phyloP scores from a whole-genome alignment of 2,888 invertebrate species.

The Oeneis ivallda region DNA sequence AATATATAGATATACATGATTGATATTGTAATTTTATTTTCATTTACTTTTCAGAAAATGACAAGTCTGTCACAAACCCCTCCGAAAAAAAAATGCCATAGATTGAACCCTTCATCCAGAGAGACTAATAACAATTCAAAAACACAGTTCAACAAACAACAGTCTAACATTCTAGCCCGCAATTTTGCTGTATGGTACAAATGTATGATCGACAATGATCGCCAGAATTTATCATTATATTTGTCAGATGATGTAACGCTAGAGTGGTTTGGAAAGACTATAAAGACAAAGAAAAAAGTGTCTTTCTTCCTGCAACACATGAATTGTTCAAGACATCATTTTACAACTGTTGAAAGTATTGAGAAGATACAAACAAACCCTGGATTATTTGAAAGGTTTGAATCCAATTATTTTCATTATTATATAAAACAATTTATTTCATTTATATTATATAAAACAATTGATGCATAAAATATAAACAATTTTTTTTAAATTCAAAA shows the following conservation, averaged over 20 bases:
- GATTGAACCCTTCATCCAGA: conserved; percentile 38
- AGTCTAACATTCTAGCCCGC: conserved; percentile 64
- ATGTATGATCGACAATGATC: conserved; percentile 74
- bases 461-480: too few species aligned
- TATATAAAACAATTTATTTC: too few species aligned
- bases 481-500: too few species aligned
- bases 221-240: conserved; percentile 71
- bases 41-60: conserved; percentile 56
- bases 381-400: conserved; percentile 59
- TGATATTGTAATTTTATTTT: conserved; percentile 20
- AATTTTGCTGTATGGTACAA: conserved; percentile 75
- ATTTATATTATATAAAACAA: too few species aligned
- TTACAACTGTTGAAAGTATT: conserved; percentile 69
- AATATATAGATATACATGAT: background rate
- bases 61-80: conserved; percentile 52
- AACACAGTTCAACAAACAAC: conserved; percentile 44
- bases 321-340: conserved; percentile 76
- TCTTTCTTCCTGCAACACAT: conserved; percentile 79
- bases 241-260: conserved; percentile 77
- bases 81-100: conserved; percentile 46
- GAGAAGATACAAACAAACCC: conserved; percentile 59
- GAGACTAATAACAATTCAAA: conserved; percentile 56
- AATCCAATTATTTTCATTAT: conserved; percentile 36
- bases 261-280: conserved; percentile 85
- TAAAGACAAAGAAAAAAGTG: conserved; percentile 82